Evolutionary conservation across 2,113 vertebrate genomes (phyloP).

Genomic region (Ursus arctos): DNA sequence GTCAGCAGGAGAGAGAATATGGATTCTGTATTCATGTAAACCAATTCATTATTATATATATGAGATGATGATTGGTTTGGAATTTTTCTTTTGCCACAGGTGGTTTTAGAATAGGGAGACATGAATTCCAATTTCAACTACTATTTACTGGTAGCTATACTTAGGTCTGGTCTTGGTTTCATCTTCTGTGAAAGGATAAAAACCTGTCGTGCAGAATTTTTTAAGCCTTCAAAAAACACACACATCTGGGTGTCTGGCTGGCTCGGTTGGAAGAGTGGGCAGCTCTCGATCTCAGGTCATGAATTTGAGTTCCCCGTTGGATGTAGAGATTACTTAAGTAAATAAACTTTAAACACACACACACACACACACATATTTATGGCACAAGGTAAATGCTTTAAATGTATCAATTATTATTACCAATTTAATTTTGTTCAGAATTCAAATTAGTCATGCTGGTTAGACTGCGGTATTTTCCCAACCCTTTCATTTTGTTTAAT

Average conservation of each 20-base stretch:
- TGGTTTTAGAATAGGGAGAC: not conserved
- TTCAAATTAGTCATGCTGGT: not conserved
- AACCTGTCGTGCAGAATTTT: not conserved
- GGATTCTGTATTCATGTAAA: not conserved
- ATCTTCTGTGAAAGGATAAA: conserved; percentile 22
- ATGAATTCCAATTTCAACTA: not conserved
- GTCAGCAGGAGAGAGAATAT: not conserved
- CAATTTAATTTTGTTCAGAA: conserved; percentile 10
- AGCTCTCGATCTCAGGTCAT: not conserved
- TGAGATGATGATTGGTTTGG: not conserved
- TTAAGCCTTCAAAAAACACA: not conserved
- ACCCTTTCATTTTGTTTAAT: not conserved
- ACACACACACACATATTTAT: not conserved
- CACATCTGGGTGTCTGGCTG: not conserved
- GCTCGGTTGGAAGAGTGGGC: not conserved
- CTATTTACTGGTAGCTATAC: not conserved
- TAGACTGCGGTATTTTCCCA: not conserved
- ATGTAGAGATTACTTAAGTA: not conserved
- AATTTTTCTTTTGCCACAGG: not conserved
- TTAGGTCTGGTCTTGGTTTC: not conserved
- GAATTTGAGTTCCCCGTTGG: not conserved
- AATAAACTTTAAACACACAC: not conserved
- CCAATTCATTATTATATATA: not conserved
- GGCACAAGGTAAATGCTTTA: not conserved
- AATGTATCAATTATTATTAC: not conserved